phyloP scores from a whole-genome alignment of 2,113 vertebrate species.

The Mustela lutreola region DNA sequence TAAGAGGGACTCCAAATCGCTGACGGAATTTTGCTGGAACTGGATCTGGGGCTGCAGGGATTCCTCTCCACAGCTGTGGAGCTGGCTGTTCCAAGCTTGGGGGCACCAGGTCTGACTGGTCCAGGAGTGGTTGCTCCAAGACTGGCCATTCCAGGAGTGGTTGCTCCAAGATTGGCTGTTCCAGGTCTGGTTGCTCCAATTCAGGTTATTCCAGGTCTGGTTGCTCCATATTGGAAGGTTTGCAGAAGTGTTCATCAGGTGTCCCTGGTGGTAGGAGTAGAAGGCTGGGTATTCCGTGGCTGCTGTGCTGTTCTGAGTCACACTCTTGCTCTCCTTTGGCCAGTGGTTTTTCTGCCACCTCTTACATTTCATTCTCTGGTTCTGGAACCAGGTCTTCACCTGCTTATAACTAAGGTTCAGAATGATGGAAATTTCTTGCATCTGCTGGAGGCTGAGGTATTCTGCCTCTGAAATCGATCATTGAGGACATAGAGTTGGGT shows the following conservation, averaged over 20 bases:
- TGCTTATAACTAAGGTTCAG: conserved; percentile 90
- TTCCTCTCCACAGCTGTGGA: conserved; percentile 47
- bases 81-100: conserved; percentile 42
- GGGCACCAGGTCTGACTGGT: neutral
- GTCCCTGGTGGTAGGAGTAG: conserved; percentile 73
- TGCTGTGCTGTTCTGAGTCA: conserved; percentile 72
- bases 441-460: conserved; percentile 89
- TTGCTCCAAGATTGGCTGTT: conserved; percentile 35
- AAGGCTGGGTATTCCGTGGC: conserved; percentile 3
- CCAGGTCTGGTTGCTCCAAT: conserved; percentile 53
- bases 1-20: conserved; percentile 80
- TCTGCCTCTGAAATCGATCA: conserved; percentile 87
- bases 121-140: neutral
- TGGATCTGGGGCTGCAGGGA: conserved; percentile 52
- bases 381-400: conserved; percentile 98
- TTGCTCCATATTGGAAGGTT: conserved; percentile 57
- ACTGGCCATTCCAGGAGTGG: conserved; percentile 52
- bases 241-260: conserved; percentile 59
- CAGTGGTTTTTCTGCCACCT: conserved; percentile 92
- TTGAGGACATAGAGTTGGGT: conserved; percentile 85
- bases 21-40: conserved; percentile 62
- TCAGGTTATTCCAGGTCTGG: conserved; percentile 59
- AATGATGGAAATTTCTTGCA: conserved; percentile 85
- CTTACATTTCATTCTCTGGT: conserved; percentile 95
- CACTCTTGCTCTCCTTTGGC: conserved; percentile 73